Conservation (phyloP, 2,113 vertebrate genomes). For the Salvelinus namaycush region DNA sequence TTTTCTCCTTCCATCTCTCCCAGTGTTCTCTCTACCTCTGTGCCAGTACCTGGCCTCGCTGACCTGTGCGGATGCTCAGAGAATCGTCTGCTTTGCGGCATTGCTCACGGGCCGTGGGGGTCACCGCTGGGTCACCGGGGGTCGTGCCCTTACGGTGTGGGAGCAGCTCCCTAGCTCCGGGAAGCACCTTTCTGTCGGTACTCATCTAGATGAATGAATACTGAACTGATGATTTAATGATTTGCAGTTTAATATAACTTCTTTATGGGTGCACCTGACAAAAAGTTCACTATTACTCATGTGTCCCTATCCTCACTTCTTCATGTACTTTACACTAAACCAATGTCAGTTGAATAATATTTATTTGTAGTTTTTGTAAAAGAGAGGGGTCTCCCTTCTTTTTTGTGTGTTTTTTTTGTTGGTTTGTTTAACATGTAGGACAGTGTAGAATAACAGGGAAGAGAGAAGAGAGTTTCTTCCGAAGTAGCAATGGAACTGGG, state of each 20-base stretch:
- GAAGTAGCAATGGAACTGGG: too few species aligned
- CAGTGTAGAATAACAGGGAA: too few species aligned
- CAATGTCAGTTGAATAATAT: too few species aligned
- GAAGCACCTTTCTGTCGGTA: constrained; percentile 36
- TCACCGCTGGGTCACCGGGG: constrained; percentile 79
- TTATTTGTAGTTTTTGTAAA: not conserved
- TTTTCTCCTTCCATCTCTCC: not conserved
- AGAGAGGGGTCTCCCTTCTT: not conserved
- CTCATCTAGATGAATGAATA: constrained; percentile 13
- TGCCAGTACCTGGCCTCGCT: constrained; percentile 74
- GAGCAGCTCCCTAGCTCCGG: constrained; percentile 74
- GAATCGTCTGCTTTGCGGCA: constrained; percentile 74
- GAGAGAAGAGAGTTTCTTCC: too few species aligned
- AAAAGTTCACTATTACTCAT: too few species aligned
- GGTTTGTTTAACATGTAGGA: too few species aligned
- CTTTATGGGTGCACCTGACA: too few species aligned
- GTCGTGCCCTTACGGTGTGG: constrained; percentile 72
- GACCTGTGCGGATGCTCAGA: constrained; percentile 66
- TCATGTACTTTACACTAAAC: too few species aligned
- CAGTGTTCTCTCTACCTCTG: constrained; percentile 76
- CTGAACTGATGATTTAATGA: constrained; percentile 19
- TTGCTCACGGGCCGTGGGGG: constrained; percentile 77
- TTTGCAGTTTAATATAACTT: too few species aligned
- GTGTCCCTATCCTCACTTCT: too few species aligned
- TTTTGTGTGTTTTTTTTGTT: not conserved